Evolutionary conservation across 2,888 invertebrate genomes (phyloP).

Genomic region (Acronicta psi): DNA sequence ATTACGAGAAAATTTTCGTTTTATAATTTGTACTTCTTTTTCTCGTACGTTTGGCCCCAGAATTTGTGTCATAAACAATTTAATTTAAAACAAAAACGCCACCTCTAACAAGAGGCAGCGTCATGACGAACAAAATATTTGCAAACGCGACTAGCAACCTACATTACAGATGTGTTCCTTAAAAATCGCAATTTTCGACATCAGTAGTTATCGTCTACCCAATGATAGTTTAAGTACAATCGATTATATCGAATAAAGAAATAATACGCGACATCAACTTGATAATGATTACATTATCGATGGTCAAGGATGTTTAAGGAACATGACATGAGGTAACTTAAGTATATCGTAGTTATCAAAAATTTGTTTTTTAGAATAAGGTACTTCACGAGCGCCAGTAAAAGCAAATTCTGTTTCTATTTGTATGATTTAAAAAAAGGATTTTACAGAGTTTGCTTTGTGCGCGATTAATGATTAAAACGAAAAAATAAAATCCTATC

Average conservation of each 20-base stretch:
- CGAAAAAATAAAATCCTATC: slow-evolving; percentile 68
- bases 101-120: slow-evolving; percentile 21
- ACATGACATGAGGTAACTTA: slow-evolving; percentile 50
- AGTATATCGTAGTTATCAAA: slow-evolving; percentile 41
- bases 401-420: slow-evolving; percentile 52
- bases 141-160: slow-evolving; percentile 32
- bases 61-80: slow-evolving; percentile 73
- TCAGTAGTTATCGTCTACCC: slow-evolving; percentile 18
- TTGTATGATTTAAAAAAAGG: slow-evolving; percentile 36
- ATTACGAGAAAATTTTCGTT: slow-evolving; percentile 77
- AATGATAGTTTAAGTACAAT: slow-evolving; percentile 12
- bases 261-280: slow-evolving; percentile 10
- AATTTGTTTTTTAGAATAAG: slow-evolving; percentile 49
- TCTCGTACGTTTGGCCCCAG: slow-evolving; percentile 86
- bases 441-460: slow-evolving; percentile 58
- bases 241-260: slow-evolving; percentile 15
- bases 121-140: slow-evolving; percentile 37
- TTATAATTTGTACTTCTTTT: slow-evolving; percentile 84
- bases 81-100: slow-evolving; percentile 58
- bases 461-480: slow-evolving; percentile 57
- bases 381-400: slow-evolving; percentile 52
- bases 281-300: slow-evolving; percentile 26
- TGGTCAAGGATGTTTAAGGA: slow-evolving; percentile 42
- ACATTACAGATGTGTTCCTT: slow-evolving; percentile 40
- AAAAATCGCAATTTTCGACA: slow-evolving; percentile 45